A percentile compares a stretch with the other conserved stretches of the same genome.
Evolutionary conservation across 2,888 invertebrate species (phyloP).

Genomic region (Adineta ricciae): DNA sequence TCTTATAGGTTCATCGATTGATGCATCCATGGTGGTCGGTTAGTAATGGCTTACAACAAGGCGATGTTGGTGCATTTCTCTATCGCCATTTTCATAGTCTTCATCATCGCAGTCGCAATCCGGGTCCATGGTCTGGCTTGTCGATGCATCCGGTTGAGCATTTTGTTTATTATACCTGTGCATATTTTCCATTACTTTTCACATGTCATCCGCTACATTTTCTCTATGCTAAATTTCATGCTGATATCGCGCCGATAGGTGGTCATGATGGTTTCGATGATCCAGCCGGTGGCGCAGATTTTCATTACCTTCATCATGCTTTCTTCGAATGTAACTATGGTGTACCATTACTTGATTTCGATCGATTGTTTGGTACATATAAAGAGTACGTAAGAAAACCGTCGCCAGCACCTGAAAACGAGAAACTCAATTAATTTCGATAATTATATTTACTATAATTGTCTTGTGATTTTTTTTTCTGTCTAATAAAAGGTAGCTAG

Average conservation of each 20-base stretch:
- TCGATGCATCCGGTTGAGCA: not conserved
- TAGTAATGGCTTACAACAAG: not conserved
- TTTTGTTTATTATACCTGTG: not conserved
- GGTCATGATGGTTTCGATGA: not conserved
- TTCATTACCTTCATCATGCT: not conserved
- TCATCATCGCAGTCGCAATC: not conserved
- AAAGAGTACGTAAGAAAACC: not conserved
- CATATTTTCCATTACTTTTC: not conserved
- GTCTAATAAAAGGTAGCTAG: not conserved
- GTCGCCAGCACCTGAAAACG: not conserved
- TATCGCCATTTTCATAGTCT: not conserved
- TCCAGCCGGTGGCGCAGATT: not conserved
- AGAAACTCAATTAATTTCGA: no score
- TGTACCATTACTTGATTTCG: not conserved
- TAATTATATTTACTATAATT: no score
- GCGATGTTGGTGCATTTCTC: not conserved
- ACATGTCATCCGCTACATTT: not conserved
- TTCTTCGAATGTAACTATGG: not conserved
- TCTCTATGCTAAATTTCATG: conserved; percentile 1
- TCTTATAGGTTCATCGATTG: not conserved
- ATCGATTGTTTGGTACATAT: not conserved
- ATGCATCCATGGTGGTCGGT: not conserved
- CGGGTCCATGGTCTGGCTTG: not conserved
- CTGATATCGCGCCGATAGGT: not conserved
- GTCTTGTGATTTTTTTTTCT: not conserved